A percentile compares a stretch with the other conserved stretches of the same genome.
phyloP scores from a whole-genome alignment of 2,113 vertebrate genomes.

The Catagonus wagneri region DNA sequence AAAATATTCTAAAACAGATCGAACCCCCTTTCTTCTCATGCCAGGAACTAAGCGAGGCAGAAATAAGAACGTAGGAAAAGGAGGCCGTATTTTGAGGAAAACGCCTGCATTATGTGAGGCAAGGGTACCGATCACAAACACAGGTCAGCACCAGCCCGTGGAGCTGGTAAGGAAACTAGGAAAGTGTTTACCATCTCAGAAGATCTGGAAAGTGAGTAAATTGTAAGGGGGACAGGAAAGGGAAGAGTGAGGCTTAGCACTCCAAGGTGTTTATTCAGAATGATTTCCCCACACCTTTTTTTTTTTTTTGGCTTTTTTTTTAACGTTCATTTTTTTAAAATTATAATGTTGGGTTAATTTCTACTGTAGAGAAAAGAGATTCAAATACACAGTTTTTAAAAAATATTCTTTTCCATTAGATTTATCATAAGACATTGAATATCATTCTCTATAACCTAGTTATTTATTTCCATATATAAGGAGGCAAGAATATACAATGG shows the following conservation, averaged over 20 bases:
- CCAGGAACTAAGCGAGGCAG: slow-evolving; percentile 70
- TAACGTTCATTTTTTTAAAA: too few species aligned
- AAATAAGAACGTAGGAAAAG: slow-evolving; percentile 71
- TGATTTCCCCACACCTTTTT: background rate
- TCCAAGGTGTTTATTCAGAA: background rate
- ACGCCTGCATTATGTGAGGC: slow-evolving; percentile 47
- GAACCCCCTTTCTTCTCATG: slow-evolving; percentile 79
- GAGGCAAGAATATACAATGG: too few species aligned
- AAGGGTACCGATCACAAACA: background rate
- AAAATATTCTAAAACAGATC: slow-evolving; percentile 85
- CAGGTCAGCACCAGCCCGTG: slow-evolving; percentile 73
- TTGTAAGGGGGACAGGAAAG: background rate
- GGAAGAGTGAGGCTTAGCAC: background rate
- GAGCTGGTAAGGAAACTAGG: slow-evolving; percentile 72
- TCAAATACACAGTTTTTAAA: too few species aligned
- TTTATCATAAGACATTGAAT: too few species aligned
- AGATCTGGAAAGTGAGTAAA: background rate
- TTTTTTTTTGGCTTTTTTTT: too few species aligned
- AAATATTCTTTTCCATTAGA: too few species aligned
- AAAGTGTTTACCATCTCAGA: background rate
- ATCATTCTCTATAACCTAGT: too few species aligned
- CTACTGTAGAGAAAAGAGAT: too few species aligned
- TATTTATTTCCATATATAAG: too few species aligned
- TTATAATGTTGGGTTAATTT: too few species aligned
- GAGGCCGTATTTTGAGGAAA: slow-evolving; percentile 81